Evolutionary conservation across 2,113 vertebrate genomes (phyloP), one percentile per base, ranked within the genome.

Genomic region (Labeo catla): DNA sequence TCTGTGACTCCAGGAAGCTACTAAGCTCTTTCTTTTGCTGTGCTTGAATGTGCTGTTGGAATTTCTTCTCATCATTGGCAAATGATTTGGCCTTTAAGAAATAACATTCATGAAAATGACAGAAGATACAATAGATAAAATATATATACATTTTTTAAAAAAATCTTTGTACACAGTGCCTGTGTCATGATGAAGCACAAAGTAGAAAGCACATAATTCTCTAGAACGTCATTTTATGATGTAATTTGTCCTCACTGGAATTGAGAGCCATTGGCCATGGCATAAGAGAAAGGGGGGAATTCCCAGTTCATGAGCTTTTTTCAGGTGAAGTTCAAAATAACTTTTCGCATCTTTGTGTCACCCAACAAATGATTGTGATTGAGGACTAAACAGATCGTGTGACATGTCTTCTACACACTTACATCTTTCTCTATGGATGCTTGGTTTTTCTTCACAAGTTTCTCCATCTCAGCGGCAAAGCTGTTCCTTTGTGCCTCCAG

Each of bases 1-100:
- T 99, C 93, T 99, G 98, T 3, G 97, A 98, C 89, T 99, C 98
- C 63, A 98, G 91, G 91, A 99, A 99, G 91, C 96, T 98, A 92
- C 95, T 98, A 15, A 99, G 93, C 89, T 99, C 98, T 91, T 99
- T 99, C 93, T 99, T 99, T 91, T 99, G 98, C 88, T 99, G 98
- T 90, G 95, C 96, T 93, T 98, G 97, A 91, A 99, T 99, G 92
- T 99, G 97, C 84, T 99, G 98, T 52, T 99, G 98, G 90, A 99
- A 99, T 93, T 99, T 99, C 95, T 99, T 99, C 91, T 99, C 98
- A 89, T 99, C 98, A 9, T 97, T 99, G 86, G 94, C 94, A 93
- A 98, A 97, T 9, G 97, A 95, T 95, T 99, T 99, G 88, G 96
- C 96, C 98, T 99, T 86, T 15, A 87, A 89, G 91, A 28, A 92